Evolutionary conservation across 1,140 invertebrate genomes (phyloP).

Genomic region (Drosophila quadrilineata): DNA sequence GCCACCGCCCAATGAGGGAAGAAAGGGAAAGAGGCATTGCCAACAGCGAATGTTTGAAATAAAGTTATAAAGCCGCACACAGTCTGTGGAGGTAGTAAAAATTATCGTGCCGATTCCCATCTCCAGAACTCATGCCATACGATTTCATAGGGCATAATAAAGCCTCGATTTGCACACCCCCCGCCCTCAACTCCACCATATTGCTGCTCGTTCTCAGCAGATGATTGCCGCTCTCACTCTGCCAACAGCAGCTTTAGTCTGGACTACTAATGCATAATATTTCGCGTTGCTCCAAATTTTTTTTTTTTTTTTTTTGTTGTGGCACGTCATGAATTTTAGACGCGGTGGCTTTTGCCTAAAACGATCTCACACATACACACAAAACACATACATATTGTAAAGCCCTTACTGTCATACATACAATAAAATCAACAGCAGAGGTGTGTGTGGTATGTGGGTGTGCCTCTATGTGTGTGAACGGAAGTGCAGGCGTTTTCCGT

Average conservation of each 20-base stretch:
- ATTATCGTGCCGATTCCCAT: slow-evolving; percentile 19
- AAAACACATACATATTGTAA: slow-evolving; percentile 5
- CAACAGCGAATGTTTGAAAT: slow-evolving; percentile 58
- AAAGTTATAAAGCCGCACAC: slow-evolving; percentile 67
- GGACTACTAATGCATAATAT: slow-evolving; percentile 69
- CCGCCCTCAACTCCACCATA: too few relatives aligned
- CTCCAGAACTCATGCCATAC: slow-evolving; percentile 15
- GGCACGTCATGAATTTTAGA: slow-evolving; percentile 72
- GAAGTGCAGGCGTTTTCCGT: slow-evolving; percentile 75
- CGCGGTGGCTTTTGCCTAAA: slow-evolving; percentile 26
- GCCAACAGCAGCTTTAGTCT: neutral
- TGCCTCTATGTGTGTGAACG: too few relatives aligned
- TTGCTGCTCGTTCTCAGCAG: too few relatives aligned
- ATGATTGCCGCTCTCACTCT: slow-evolving; percentile 1
- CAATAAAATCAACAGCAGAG: slow-evolving; percentile 2
- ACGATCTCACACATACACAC: slow-evolving; percentile 16
- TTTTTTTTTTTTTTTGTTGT: too few relatives aligned
- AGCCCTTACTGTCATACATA: neutral
- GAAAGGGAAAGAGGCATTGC: too few relatives aligned
- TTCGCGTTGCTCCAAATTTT: slow-evolving; percentile 64
- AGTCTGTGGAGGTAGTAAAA: slow-evolving; percentile 57
- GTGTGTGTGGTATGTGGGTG: slow-evolving; percentile 23
- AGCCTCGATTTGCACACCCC: neutral
- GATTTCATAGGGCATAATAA: slow-evolving; percentile 13
- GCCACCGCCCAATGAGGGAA: slow-evolving; percentile 53